phyloP scores from a whole-genome alignment of 2,797 vertebrate genomes.

The Fratercula arctica region DNA sequence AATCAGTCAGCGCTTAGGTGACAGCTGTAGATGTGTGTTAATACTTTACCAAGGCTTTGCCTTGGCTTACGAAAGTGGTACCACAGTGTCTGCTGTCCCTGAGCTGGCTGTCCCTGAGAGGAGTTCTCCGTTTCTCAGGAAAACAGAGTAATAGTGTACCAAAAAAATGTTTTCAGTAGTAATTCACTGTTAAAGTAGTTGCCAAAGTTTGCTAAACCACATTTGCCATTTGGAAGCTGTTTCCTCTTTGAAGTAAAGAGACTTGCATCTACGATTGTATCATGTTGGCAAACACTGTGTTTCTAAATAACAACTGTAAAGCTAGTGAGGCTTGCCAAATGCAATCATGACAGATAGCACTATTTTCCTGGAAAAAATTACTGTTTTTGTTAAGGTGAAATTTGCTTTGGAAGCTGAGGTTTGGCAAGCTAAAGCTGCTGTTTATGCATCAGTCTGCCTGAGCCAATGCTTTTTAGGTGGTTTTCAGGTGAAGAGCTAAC shows the following conservation, averaged over 20 bases:
- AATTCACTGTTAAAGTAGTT: background rate
- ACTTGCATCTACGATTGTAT: background rate
- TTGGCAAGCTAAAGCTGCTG: background rate
- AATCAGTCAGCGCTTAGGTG: background rate
- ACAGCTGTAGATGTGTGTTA: background rate
- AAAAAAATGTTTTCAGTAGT: background rate
- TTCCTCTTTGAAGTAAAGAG: conserved; percentile 1
- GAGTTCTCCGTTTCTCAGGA: background rate
- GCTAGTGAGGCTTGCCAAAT: conserved; percentile 16
- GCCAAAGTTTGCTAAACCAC: background rate
- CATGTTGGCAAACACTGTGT: background rate
- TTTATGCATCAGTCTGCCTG: background rate
- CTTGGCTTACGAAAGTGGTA: background rate
- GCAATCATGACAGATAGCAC: background rate
- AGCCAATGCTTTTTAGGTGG: background rate
- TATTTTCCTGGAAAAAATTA: background rate
- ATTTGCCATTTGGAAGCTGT: conserved; percentile 13
- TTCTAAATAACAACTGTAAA: conserved; percentile 37
- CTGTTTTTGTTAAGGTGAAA: background rate
- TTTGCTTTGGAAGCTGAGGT: background rate
- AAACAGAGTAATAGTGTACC: background rate
- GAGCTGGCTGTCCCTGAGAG: background rate
- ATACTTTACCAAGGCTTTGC: background rate
- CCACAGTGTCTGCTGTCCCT: background rate
- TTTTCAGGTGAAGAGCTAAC: background rate